Base-by-base conservation (phyloP, 2,888 invertebrate species). In the Xanthia icteritia region DNA sequence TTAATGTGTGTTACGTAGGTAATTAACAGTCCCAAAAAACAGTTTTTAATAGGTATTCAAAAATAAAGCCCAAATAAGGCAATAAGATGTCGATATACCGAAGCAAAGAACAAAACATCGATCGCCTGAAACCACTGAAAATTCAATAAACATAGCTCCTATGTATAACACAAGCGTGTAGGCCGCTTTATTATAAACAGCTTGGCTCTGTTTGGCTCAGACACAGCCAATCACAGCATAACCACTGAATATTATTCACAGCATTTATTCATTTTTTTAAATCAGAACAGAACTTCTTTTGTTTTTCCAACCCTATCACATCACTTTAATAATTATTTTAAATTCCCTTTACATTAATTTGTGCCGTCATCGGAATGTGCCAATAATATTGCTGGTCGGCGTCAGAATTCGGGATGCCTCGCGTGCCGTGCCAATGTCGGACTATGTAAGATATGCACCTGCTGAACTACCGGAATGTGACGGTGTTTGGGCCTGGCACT, bases 391-490 rank as follows among this genome's bases (percentile, higher is more conserved):
- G 87, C 82, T 77, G 78, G 72, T 79, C 65, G 81, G 89, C 86
- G 90, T 83, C 86, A 86, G 89, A 89, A 91, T 91, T 87, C 82
- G 84, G 76, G 82, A 66, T 87, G 83, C 84, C 90, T 61, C n/a
- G 86, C 93, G 86, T 90, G 91, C 94, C 92, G 81, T 87, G 87
- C 82, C 83, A 81, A 89, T 88, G 84, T 81, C 81, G 72, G 82
- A 89, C 85, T 91, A 94, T 94, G 91, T 89, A 89, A 92, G 93
- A 92, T 94, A 94, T 94, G 93, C 91, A 89, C 71, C 71, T 75
- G 78, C 73, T 64, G 73, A 63, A 17, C 48, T 69, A 58, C 5
- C 0, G 84, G 82, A 76, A 84, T 85, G 63, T 70, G 54, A 23
- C 36, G 56, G 48, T 73, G 75, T 77, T 77, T 70, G 70, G 39